Evolutionary conservation across 2,797 vertebrate genomes (phyloP).

Genomic region (Pseudomugil tenellus): DNA sequence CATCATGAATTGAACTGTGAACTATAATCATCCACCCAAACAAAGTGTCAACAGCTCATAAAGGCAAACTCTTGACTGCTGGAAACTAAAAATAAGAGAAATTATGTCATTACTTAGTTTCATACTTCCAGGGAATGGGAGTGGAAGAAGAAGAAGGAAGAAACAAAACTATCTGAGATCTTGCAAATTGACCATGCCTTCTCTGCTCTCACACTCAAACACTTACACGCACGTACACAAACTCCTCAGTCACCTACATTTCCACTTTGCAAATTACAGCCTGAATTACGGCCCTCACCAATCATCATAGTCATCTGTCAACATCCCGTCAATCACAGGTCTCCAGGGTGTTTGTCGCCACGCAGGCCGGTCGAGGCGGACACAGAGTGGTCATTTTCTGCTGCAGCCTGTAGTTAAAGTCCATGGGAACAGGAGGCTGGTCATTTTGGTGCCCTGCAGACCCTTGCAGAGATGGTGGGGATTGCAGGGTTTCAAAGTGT

Average conservation of each 20-base stretch:
- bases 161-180: slow-evolving; percentile 30
- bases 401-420: slow-evolving; percentile 77
- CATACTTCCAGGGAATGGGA: slow-evolving; percentile 13
- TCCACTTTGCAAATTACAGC: slow-evolving; percentile 80
- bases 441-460: slow-evolving; percentile 65
- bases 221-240: slow-evolving; percentile 20
- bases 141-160: slow-evolving; percentile 15
- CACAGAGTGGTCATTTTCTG: slow-evolving; percentile 79
- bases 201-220: slow-evolving; percentile 5
- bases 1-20: slow-evolving; percentile 2
- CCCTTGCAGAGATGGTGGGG: slow-evolving; percentile 42
- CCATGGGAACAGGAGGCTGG: slow-evolving; percentile 73
- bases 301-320: slow-evolving; percentile 75
- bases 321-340: slow-evolving; percentile 69
- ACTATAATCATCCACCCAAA: slow-evolving; percentile 30
- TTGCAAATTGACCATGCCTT: slow-evolving; percentile 31
- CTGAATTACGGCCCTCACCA: slow-evolving; percentile 72
- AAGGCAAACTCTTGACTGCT: slow-evolving; percentile 13
- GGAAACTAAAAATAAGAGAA: slow-evolving; percentile 33
- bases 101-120: slow-evolving; percentile 29
- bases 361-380: slow-evolving; percentile 58
- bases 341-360: slow-evolving; percentile 53
- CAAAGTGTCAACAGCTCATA: slow-evolving; percentile 21
- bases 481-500: slow-evolving; percentile 43
- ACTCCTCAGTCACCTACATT: slow-evolving; percentile 72